Evolutionary conservation across 2,113 vertebrate genomes (phyloP), one percentile per base, ranked within the genome.

Genomic region (Xiphophorus couchianus): DNA sequence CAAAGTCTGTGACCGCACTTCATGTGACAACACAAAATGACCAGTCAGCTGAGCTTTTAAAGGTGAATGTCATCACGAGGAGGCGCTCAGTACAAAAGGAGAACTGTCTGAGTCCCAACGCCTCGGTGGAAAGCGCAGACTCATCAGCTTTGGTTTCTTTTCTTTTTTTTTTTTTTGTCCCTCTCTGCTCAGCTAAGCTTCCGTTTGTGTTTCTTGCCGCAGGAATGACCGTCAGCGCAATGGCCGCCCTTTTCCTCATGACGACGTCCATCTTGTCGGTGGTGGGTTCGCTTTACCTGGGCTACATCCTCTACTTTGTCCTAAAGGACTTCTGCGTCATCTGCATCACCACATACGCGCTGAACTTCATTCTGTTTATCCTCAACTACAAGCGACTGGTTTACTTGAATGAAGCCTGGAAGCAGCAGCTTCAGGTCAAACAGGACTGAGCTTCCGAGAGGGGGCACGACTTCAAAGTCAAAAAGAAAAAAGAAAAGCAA

Each of bases 371-470:
- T 94, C 97, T 99, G 90, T 96, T 98, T 90, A 96, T 97, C 87
- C 94, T 99, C 95, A 99, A 99, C 95, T 99, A 98, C 95, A 98
- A 98, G 96, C 97, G 97, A 96, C 95, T 99, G 92, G 98, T 99
- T 95, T 99, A 99, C 96, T 98, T 99, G 97, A 99, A 99, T 5
- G 97, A 98, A 88, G 97, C 97, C 90, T 99, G 98, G 98, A 99
- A 99, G 93, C 96, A 95, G 93, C 96, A 99, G 83, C 96, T 99
- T 80, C 96, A 95, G 90, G 95, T 94, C 83, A 99, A 99, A 94
- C 94, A 96, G 95, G 97, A 99, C 93, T 98, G 93, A 91, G 95
- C 71, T 85, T 80, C 80, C 39, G 19, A 62, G 73, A 82, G 67
- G 67, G 66, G 73, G 85, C 84, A 76, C 37, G 22, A 44, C 17